Conservation (phyloP, 2,888 invertebrate genomes). For the Lithodes maja region DNA sequence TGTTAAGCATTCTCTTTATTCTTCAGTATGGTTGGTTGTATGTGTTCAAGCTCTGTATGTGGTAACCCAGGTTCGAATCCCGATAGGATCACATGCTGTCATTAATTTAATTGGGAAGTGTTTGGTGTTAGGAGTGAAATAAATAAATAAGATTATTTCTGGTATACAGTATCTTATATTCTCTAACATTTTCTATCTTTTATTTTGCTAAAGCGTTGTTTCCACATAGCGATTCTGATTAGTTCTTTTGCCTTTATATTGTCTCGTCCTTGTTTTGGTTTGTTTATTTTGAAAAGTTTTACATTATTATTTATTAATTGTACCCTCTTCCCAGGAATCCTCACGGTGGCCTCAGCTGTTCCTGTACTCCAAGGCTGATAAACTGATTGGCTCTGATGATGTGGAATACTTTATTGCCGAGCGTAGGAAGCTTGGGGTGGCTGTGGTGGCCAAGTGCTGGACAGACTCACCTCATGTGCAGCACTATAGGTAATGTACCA, state of each 20-base stretch:
- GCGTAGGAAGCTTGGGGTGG: slow-evolving; percentile 79
- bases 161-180: too few relatives aligned
- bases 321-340: slow-evolving; percentile 76
- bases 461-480: slow-evolving; percentile 85
- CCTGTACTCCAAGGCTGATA: slow-evolving; percentile 83
- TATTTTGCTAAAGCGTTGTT: too few relatives aligned
- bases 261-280: too few relatives aligned
- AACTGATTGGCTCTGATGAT: slow-evolving; percentile 81
- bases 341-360: slow-evolving; percentile 83
- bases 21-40: background rate
- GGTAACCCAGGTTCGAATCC: background rate
- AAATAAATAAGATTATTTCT: too few relatives aligned
- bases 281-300: too few relatives aligned
- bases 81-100: background rate
- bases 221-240: too few relatives aligned
- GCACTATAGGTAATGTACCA: slow-evolving; percentile 76
- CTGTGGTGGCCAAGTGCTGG: slow-evolving; percentile 80
- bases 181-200: too few relatives aligned
- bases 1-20: background rate
- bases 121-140: too few relatives aligned
- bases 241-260: too few relatives aligned
- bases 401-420: slow-evolving; percentile 81
- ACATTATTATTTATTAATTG: too few relatives aligned
- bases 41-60: background rate
- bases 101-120: too few relatives aligned